Evolutionary conservation across 2,888 invertebrate genomes (phyloP).

Genomic region (Hipparchia semele): DNA sequence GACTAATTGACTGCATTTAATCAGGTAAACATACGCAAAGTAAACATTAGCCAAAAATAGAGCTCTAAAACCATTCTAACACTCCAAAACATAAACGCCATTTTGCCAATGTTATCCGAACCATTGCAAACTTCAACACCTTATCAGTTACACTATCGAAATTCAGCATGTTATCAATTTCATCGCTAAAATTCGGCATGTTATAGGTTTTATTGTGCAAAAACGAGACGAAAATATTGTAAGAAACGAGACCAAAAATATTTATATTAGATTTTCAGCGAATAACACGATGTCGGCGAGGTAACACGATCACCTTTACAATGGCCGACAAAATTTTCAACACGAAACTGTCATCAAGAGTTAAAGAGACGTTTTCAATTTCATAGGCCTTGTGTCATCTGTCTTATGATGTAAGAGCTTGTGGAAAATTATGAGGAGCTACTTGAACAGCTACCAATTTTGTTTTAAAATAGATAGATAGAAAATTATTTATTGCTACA

Average conservation of each 20-base stretch:
- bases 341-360: constrained; percentile 68
- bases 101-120: background rate
- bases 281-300: constrained; percentile 40
- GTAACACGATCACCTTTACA: constrained; percentile 43
- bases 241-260: constrained; percentile 12
- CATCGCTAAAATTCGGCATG: constrained; percentile 14
- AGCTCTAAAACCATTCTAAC: no score
- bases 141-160: background rate
- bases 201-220: constrained; percentile 8
- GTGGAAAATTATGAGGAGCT: background rate
- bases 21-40: no score
- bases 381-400: constrained; percentile 63
- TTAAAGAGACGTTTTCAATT: constrained; percentile 62
- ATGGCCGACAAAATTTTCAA: constrained; percentile 52
- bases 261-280: constrained; percentile 17
- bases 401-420: constrained; percentile 50
- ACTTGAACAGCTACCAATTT: background rate
- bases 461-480: no score
- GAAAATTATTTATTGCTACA: no score
- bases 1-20: no score
- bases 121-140: background rate
- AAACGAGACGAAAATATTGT: background rate
- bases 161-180: constrained; percentile 13
- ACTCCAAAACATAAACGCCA: background rate
- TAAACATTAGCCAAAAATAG: no score